A percentile compares a stretch with the other conserved stretches of the same genome.
Evolutionary conservation across 2,888 invertebrate species (phyloP).

Genomic region (Hemithea aestivaria): DNA sequence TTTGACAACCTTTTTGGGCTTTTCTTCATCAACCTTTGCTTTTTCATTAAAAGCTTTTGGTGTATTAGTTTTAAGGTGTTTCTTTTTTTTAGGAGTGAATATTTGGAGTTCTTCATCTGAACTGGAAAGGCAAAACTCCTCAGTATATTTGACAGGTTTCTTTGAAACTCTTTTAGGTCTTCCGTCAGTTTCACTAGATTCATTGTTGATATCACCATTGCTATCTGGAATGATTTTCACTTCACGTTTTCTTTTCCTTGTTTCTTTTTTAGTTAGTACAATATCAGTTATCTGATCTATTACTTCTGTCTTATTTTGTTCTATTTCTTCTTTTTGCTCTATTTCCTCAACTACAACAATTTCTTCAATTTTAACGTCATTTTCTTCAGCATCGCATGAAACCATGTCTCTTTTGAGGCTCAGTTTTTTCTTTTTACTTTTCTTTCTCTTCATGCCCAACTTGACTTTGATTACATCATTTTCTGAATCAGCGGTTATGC

Average conservation of each 20-base stretch:
- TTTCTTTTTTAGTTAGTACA: slow-evolving; percentile 13
- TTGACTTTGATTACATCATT: slow-evolving; percentile 54
- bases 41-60: slow-evolving; percentile 5
- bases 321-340: not conserved
- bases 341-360: not conserved
- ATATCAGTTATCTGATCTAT: slow-evolving; percentile 3
- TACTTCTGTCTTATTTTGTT: slow-evolving; percentile 4
- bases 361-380: slow-evolving; percentile 12
- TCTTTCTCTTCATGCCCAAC: slow-evolving; percentile 48
- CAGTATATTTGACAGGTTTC: slow-evolving; percentile 61
- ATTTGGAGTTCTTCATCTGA: slow-evolving; percentile 69
- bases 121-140: slow-evolving; percentile 47
- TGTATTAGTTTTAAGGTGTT: slow-evolving; percentile 21
- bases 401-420: slow-evolving; percentile 30
- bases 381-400: slow-evolving; percentile 19
- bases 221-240: slow-evolving; percentile 7
- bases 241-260: slow-evolving; percentile 22
- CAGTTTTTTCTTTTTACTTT: slow-evolving; percentile 42
- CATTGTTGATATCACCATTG: slow-evolving; percentile 6
- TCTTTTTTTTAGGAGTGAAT: slow-evolving; percentile 63
- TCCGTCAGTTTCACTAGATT: slow-evolving; percentile 22
- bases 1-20: slow-evolving; percentile 1
- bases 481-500: slow-evolving; percentile 30
- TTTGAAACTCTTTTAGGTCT: slow-evolving; percentile 60
- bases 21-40: slow-evolving; percentile 4